Conservation (phyloP, 2,113 vertebrate species). For the Sander vitreus region DNA sequence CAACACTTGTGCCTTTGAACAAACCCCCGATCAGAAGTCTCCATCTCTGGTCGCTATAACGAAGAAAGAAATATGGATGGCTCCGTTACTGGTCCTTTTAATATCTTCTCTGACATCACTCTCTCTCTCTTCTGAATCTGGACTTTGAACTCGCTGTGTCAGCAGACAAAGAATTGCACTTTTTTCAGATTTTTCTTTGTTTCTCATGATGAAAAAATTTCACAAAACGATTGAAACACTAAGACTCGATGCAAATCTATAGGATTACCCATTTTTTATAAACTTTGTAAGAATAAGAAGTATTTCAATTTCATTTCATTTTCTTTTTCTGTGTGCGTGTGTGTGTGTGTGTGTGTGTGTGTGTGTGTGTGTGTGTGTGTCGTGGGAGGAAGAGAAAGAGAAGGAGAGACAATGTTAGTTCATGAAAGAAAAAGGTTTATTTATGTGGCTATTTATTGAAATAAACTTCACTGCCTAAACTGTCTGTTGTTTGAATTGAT, state of each 20-base stretch:
- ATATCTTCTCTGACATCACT: conserved; percentile 55
- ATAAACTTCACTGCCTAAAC: conserved; percentile 84
- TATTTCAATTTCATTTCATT: conserved; percentile 60
- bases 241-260: conserved; percentile 72
- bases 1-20: conserved; percentile 85
- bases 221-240: conserved; percentile 76
- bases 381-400: conserved; percentile 14
- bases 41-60: conserved; percentile 23
- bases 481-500: conserved; percentile 29
- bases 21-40: conserved; percentile 62
- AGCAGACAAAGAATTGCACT: conserved; percentile 81
- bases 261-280: conserved; percentile 67
- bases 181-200: conserved; percentile 74
- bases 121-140: conserved; percentile 29
- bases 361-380: conserved; percentile 34
- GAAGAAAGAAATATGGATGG: conserved; percentile 32
- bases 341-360: conserved; percentile 40
- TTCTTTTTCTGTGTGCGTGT: conserved; percentile 59
- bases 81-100: conserved; percentile 50
- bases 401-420: conserved; percentile 58
- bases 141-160: conserved; percentile 65
- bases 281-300: conserved; percentile 69
- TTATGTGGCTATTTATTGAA: conserved; percentile 89
- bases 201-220: conserved; percentile 60
- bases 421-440: conserved; percentile 77